phyloP scores from a whole-genome alignment of 2,113 vertebrate genomes.

The Elgaria multicarinata region DNA sequence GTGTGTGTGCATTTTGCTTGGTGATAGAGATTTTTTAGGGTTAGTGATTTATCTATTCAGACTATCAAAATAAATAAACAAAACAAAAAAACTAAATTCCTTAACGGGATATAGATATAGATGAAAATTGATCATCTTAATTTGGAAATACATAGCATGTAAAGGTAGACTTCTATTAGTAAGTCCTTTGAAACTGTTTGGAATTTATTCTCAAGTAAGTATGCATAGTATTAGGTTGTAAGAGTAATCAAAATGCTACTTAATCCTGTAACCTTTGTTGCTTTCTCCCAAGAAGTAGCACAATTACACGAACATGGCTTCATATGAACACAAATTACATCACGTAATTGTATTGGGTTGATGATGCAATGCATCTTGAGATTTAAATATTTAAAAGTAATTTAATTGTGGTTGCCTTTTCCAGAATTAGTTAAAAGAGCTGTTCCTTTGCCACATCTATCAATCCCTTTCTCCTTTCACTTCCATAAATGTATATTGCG shows the following conservation, averaged over 20 bases:
- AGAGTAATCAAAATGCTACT: constrained; percentile 26
- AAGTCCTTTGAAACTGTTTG: background rate
- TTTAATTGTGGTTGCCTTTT: constrained; percentile 81
- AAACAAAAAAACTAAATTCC: background rate
- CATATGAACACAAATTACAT: constrained; percentile 51
- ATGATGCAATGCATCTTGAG: constrained; percentile 54
- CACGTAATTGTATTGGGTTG: constrained; percentile 44
- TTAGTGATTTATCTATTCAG: background rate
- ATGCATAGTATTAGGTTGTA: background rate
- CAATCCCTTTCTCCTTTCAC: constrained; percentile 83
- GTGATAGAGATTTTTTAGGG: background rate
- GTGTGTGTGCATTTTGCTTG: background rate
- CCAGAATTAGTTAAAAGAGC: constrained; percentile 79
- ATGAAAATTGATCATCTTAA: background rate
- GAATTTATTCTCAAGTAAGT: background rate
- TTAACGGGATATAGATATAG: background rate
- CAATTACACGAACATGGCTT: constrained; percentile 41
- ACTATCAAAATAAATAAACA: background rate
- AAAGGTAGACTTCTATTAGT: background rate
- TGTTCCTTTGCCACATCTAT: constrained; percentile 89
- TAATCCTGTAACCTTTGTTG: constrained; percentile 12
- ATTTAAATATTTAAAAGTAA: constrained; percentile 74
- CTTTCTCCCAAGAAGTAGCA: constrained; percentile 26
- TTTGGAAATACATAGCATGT: background rate
- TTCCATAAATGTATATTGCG: constrained; percentile 75